phyloP scores from a whole-genome alignment of 2,113 vertebrate species.

The Colaptes auratus region DNA sequence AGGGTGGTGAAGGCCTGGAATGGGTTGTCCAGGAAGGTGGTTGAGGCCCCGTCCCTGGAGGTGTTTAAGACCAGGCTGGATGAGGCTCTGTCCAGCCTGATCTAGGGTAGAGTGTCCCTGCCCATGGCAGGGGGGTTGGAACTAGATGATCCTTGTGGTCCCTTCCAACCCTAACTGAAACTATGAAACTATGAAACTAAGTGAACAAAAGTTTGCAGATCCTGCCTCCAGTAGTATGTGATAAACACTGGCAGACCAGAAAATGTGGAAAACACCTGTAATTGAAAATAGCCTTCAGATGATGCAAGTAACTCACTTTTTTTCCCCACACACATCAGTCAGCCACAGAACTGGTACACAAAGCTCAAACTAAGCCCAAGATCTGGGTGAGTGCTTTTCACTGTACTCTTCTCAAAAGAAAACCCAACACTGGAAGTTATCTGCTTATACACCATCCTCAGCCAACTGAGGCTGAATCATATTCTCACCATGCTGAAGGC shows the following conservation, averaged over 20 bases:
- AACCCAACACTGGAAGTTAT: neutral
- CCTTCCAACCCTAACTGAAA: too few species aligned
- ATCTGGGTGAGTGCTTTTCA: neutral
- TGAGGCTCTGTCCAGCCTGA: too few species aligned
- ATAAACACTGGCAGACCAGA: neutral
- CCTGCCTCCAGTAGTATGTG: neutral
- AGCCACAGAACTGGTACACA: neutral
- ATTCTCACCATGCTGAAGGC: neutral
- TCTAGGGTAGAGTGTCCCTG: too few species aligned
- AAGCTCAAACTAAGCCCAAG: neutral
- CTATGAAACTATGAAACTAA: too few species aligned
- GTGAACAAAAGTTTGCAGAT: neutral
- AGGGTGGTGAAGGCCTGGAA: too few species aligned
- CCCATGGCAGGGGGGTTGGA: too few species aligned
- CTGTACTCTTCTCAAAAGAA: neutral
- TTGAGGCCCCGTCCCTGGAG: too few species aligned
- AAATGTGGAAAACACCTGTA: neutral
- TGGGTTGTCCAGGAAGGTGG: too few species aligned
- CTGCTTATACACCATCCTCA: conserved; percentile 16
- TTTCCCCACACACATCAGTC: neutral
- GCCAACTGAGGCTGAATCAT: neutral
- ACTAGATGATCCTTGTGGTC: too few species aligned
- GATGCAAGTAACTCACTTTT: neutral
- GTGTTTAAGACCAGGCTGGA: too few species aligned
- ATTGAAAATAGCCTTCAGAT: neutral